Evolutionary conservation across 2,113 vertebrate species (phyloP), one percentile per base, ranked within the genome.

Genomic region (Catharus minimus): DNA sequence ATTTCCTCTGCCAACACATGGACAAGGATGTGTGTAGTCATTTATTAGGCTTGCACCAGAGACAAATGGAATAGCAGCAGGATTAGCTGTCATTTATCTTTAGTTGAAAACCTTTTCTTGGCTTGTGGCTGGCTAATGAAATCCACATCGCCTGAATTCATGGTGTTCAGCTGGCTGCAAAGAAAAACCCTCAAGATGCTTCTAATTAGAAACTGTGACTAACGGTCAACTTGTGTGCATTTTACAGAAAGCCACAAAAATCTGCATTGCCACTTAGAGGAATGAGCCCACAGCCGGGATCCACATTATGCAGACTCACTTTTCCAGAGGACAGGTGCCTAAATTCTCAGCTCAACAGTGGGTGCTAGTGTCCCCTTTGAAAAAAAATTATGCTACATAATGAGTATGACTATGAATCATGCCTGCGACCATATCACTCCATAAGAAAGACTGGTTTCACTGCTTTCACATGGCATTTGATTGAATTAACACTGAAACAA

Each of bases 161-260:
- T 20, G 77, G 71, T 24, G 4, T 91, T 93, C 85, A 74, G 67
- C 81, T 96, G 94, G 94, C 93, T 91, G 81, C 84, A 95, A 75
- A 94, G 38, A 94, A 94, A 94, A 81, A 87, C 39, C 26, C 67
- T 93, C 92, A 95, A 95, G 95, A 96, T 86, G 92, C 85, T 97
- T 97, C 94, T 94, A 96, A 96, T 97, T 95, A 97, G 81, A 81
- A 83, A 69, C 44, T 80, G 88, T 46, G 78, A 96, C 94, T 86
- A 95, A 94, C 44, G 84, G 86, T 95, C 91, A 81, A 86, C 94
- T 95, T 95, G 86, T 68, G 85, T 62, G 92, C 74, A n/a, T 87
- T 93, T 82, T 74, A 88, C 43, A 87, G 86, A 74, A 74, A 95
- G 87, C 89, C 92, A 95, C 87, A 93, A 83, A 93, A 93, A 94